A percentile compares a stretch with the other conserved stretches of the same genome.
Evolutionary conservation across 2,797 vertebrate genomes (phyloP).

Genomic region (Decapterus maruadsi): DNA sequence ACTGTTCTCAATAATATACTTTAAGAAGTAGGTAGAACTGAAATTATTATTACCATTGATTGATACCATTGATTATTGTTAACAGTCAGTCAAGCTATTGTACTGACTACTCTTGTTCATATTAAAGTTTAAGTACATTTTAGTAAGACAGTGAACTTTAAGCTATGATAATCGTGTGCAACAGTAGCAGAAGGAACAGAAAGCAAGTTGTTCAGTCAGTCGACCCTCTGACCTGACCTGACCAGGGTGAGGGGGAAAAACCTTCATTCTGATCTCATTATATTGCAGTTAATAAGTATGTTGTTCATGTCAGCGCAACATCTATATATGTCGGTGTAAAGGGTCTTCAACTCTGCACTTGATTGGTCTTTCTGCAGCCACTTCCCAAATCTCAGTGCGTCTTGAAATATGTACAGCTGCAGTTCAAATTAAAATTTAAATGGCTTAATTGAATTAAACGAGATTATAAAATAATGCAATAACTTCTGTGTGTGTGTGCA

Average conservation of each 20-base stretch:
- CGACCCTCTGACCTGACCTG: not conserved
- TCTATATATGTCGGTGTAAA: not conserved
- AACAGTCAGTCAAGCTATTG: not conserved
- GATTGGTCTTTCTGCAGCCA: conserved; percentile 2
- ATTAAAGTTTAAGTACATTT: not conserved
- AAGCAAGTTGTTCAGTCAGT: not conserved
- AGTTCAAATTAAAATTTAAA: conserved; percentile 33
- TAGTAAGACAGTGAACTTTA: not conserved
- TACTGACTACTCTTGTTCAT: not conserved
- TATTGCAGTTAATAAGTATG: not conserved
- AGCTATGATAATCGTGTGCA: not conserved
- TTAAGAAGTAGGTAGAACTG: not conserved
- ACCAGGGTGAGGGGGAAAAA: not conserved
- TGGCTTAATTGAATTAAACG: conserved; percentile 1
- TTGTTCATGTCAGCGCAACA: not conserved
- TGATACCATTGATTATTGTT: not conserved
- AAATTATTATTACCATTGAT: not conserved
- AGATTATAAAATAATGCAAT: conserved; percentile 36
- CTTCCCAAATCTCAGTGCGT: not conserved
- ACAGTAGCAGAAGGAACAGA: not conserved
- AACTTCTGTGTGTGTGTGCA: conserved; percentile 35
- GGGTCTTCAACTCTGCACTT: not conserved
- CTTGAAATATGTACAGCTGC: conserved; percentile 14
- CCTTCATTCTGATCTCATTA: not conserved
- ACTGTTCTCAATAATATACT: not conserved